These are phyloP conservation scores for Antedon bifida DNA, from an alignment of 35 echinoderm and acorn worm species.

Conservation along the genomic window DNA sequence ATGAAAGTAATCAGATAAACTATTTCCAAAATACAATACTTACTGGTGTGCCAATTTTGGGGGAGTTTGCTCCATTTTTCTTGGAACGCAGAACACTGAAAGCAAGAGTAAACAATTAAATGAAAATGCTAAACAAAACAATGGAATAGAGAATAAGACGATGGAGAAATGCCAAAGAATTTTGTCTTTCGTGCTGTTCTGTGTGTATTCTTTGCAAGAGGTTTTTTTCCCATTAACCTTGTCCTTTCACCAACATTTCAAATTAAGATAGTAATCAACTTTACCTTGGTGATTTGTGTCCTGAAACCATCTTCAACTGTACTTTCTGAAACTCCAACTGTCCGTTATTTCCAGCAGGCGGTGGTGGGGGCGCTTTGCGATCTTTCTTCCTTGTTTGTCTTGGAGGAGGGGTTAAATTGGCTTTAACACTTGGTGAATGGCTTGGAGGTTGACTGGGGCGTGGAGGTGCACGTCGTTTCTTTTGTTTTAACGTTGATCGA, in stretches of 20 bases:
- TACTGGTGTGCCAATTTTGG: background rate
- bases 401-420: background rate
- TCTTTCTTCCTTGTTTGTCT: background rate
- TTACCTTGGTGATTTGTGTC: background rate
- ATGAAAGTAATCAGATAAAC: too few species aligned
- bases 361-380: conserved; percentile 5
- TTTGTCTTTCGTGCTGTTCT: too few species aligned
- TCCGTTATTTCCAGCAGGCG: background rate
- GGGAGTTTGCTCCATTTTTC: background rate
- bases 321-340: background rate
- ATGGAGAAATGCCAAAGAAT: too few species aligned
- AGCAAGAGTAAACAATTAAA: background rate
- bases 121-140: background rate
- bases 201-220: too few species aligned
- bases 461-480: conserved; percentile 20
- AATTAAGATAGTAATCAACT: background rate
- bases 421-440: background rate
- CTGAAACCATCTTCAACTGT: background rate
- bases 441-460: background rate
- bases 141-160: too few species aligned
- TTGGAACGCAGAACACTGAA: background rate
- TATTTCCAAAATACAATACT: background rate
- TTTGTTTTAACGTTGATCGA: conserved; percentile 49
- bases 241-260: background rate
- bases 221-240: background rate